Conservation (phyloP, 2,797 vertebrate species). For the Phoxinus dragarum region DNA sequence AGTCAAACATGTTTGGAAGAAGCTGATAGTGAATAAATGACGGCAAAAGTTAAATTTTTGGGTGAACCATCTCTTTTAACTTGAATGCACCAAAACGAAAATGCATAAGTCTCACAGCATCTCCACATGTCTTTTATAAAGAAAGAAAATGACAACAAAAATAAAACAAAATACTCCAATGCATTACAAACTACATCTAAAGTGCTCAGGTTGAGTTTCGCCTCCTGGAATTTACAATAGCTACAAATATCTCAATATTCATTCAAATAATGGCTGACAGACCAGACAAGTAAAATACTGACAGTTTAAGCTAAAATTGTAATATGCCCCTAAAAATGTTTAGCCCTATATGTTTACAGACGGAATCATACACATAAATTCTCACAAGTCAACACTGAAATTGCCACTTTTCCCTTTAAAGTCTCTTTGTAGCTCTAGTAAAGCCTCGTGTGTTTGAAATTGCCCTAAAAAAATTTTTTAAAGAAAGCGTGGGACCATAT, state of each 20-base stretch:
- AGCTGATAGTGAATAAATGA: background rate
- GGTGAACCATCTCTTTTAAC: background rate
- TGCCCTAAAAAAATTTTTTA: background rate
- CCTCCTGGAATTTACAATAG: background rate
- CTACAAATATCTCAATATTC: background rate
- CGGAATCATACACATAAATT: background rate
- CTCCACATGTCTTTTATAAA: background rate
- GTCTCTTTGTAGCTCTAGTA: conserved; percentile 56
- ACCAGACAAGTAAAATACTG: conserved; percentile 8
- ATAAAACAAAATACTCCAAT: conserved; percentile 6
- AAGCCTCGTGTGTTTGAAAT: conserved; percentile 40
- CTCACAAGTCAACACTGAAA: conserved; percentile 58
- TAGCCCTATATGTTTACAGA: background rate
- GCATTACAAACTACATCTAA: conserved; percentile 14
- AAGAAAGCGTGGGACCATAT: background rate
- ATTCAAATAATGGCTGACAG: background rate
- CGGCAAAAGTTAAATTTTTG: background rate
- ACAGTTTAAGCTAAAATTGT: background rate
- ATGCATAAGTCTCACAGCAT: background rate
- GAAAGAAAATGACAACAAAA: background rate
- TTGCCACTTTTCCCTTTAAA: conserved; percentile 78
- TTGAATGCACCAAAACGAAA: background rate
- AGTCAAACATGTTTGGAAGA: background rate
- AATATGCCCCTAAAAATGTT: conserved; percentile 6
- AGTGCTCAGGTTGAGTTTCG: conserved; percentile 10